Percentiles rank a stretch among this genome's conserved stretches.
Evolutionary conservation across 1,140 invertebrate species (phyloP).

Genomic region (Cherax destructor): DNA sequence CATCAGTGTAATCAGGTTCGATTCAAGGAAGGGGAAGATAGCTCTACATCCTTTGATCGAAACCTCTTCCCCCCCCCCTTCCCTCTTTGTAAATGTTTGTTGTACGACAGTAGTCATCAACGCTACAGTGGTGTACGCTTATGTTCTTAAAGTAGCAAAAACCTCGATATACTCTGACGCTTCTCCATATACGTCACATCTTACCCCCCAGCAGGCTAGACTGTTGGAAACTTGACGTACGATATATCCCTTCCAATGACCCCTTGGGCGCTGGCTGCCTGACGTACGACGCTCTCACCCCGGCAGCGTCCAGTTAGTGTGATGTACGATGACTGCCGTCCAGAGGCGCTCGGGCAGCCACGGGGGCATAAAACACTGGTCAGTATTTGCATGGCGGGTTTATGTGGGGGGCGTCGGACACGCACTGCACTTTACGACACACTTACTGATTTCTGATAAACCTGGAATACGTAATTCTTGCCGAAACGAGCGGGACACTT

Average conservation of each 20-base stretch:
- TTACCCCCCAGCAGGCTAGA: too few relatives aligned
- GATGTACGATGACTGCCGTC: neutral
- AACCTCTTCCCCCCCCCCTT: too few relatives aligned
- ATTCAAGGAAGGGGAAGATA: too few relatives aligned
- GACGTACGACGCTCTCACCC: neutral
- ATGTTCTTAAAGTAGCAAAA: too few relatives aligned
- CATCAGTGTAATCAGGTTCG: too few relatives aligned
- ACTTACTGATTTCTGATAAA: constrained; percentile 20
- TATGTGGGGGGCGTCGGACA: neutral
- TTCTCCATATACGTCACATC: too few relatives aligned
- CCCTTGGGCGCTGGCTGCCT: neutral
- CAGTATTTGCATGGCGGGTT: constrained; percentile 15
- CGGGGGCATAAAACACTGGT: neutral
- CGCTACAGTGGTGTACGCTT: too few relatives aligned
- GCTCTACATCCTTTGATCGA: too few relatives aligned
- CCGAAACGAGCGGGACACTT: neutral
- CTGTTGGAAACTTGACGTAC: neutral
- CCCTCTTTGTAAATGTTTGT: too few relatives aligned
- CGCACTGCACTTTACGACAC: neutral
- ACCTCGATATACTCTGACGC: too few relatives aligned
- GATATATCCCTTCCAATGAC: neutral
- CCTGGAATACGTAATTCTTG: constrained; percentile 8
- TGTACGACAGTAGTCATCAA: too few relatives aligned
- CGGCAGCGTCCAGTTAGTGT: neutral
- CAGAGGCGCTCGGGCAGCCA: neutral